Conservation (phyloP, 2,888 invertebrate species). For the Dicyrtoma fusca region DNA sequence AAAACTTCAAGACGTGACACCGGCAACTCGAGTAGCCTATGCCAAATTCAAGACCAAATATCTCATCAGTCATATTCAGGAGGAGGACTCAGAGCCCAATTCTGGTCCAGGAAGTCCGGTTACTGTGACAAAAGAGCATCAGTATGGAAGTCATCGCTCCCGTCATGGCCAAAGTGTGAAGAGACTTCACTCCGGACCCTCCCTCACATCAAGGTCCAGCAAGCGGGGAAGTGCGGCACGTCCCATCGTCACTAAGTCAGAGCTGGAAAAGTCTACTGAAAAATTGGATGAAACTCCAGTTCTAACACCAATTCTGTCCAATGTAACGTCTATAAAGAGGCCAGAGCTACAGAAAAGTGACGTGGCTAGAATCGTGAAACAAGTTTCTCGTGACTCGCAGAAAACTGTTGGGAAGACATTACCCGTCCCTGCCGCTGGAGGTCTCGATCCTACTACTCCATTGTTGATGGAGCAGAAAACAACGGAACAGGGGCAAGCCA, state of each 20-base stretch:
- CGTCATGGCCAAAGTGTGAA: slow-evolving; percentile 2
- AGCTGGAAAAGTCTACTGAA: slow-evolving; percentile 21
- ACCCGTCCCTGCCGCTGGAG: too few relatives aligned
- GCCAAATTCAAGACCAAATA: slow-evolving; percentile 76
- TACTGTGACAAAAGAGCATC: neutral
- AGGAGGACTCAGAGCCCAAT: slow-evolving; percentile 38
- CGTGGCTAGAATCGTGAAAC: neutral
- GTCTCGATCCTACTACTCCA: too few relatives aligned
- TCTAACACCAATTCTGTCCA: slow-evolving; percentile 28
- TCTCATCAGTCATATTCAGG: slow-evolving; percentile 51
- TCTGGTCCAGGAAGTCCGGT: neutral
- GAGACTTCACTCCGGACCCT: neutral
- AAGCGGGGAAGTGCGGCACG: neutral
- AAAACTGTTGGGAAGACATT: too few relatives aligned
- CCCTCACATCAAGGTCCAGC: neutral
- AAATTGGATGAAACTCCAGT: slow-evolving; percentile 38
- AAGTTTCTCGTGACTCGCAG: neutral
- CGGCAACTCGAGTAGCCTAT: slow-evolving; percentile 79
- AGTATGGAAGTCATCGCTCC: neutral
- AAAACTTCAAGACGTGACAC: slow-evolving; percentile 73
- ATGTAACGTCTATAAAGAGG: slow-evolving; percentile 1
- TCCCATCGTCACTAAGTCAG: neutral
- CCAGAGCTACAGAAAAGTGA: too few relatives aligned
- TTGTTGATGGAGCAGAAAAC: too few relatives aligned
- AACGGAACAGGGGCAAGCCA: too few relatives aligned